Conservation (phyloP, 2,888 invertebrate species). For the Eupeodes latifasciatus region DNA sequence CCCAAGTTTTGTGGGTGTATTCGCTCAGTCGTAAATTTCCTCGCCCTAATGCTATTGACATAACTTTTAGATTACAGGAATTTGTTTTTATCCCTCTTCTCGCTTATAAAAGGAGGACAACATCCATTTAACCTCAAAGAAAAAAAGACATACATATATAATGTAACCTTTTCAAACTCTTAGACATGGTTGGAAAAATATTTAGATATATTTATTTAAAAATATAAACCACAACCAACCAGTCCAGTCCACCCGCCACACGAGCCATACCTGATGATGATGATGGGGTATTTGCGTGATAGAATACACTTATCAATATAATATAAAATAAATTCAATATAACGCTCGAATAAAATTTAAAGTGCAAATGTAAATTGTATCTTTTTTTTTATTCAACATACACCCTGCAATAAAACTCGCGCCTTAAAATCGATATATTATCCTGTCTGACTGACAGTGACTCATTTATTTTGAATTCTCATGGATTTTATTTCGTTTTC, state of each 20-base stretch:
- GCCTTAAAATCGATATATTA: constrained; percentile 10
- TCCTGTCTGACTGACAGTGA: neutral
- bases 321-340: neutral
- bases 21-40: constrained; percentile 26
- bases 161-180: neutral
- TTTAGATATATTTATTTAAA: constrained; percentile 3
- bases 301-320: neutral
- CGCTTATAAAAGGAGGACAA: neutral
- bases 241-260: neutral
- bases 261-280: neutral
- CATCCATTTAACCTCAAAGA: neutral
- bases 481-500: neutral
- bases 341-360: neutral
- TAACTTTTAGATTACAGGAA: constrained; percentile 15
- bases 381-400: neutral
- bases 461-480: neutral
- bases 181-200: neutral
- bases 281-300: constrained; percentile 8
- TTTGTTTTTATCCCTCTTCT: neutral
- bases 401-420: neutral
- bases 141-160: neutral
- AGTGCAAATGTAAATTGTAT: neutral
- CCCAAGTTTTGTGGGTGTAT: constrained; percentile 2
- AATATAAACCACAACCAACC: neutral
- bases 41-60: constrained; percentile 31